Percentiles rank a stretch among this genome's conserved stretches.
These are phyloP conservation scores for Engraulis encrasicolus DNA, from an alignment of 2,113 vertebrate species.

Conservation along the genomic window DNA sequence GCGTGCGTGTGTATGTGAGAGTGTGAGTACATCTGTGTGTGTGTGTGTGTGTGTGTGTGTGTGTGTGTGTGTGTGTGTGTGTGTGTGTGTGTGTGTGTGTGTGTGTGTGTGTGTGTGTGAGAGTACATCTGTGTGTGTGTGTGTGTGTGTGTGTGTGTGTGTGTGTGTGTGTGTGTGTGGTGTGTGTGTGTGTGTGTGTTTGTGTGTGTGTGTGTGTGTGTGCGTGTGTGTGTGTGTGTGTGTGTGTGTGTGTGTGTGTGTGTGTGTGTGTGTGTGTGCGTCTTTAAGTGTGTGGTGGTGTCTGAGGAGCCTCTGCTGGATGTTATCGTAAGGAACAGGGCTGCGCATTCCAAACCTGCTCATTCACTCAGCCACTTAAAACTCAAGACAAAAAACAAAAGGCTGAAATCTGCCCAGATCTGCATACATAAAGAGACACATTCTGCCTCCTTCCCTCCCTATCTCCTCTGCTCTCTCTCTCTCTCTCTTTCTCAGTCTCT, in stretches of 20 bases:
- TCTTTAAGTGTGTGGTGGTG: conserved; percentile 42
- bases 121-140: conserved; percentile 24
- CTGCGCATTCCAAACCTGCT: conserved; percentile 38
- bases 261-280: conserved; percentile 24
- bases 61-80: conserved; percentile 28
- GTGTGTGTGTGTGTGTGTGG: conserved; percentile 28
- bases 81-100: conserved; percentile 30
- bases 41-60: conserved; percentile 43
- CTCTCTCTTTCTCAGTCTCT: conserved; percentile 29
- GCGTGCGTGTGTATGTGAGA: too few relatives aligned
- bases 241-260: conserved; percentile 11
- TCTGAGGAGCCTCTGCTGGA: conserved; percentile 23
- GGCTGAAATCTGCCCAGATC: conserved; percentile 49
- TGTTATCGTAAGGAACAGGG: conserved; percentile 53
- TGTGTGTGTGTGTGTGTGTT: conserved; percentile 14
- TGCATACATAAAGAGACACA: conserved; percentile 59
- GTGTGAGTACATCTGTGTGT: too few relatives aligned
- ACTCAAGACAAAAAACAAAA: conserved; percentile 55
- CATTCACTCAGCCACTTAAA: conserved; percentile 43
- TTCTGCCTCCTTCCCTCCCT: conserved; percentile 46
- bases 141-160: conserved; percentile 54
- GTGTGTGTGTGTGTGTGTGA: conserved; percentile 35
- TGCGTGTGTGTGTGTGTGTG: conserved; percentile 35
- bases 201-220: conserved; percentile 40
- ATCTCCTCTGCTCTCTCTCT: conserved; percentile 19